phyloP scores from a whole-genome alignment of 2,797 vertebrate species.

The Lepilemur septentrionalis region DNA sequence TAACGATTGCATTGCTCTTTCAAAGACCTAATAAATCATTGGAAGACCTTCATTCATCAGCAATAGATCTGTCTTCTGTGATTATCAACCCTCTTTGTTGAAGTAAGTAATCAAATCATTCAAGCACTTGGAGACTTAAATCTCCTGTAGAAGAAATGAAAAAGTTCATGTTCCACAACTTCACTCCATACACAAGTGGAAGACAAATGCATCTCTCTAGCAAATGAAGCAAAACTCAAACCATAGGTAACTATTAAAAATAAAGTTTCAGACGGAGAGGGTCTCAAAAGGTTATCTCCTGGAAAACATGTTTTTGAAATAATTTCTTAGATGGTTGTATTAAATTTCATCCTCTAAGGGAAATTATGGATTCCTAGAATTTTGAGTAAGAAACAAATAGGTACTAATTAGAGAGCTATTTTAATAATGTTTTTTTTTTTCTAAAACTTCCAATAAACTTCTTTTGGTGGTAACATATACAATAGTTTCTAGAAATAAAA shows the following conservation, averaged over 20 bases:
- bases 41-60: neutral
- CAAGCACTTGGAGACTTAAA: conserved; percentile 30
- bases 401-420: neutral
- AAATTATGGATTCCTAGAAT: neutral
- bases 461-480: neutral
- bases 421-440: conserved; percentile 15
- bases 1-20: neutral
- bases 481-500: neutral
- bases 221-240: neutral
- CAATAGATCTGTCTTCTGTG: neutral
- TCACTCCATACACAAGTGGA: neutral
- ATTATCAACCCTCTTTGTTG: neutral
- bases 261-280: neutral
- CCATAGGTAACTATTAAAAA: neutral
- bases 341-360: neutral
- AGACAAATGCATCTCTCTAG: neutral
- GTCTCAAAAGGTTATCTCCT: neutral
- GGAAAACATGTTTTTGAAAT: neutral
- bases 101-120: conserved; percentile 20
- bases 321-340: neutral
- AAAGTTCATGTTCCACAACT: neutral
- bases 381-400: neutral
- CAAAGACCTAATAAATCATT: neutral
- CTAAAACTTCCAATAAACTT: neutral
- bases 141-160: neutral